phyloP scores from a whole-genome alignment of 2,113 vertebrate genomes.

The Phoxinus phoxinus region DNA sequence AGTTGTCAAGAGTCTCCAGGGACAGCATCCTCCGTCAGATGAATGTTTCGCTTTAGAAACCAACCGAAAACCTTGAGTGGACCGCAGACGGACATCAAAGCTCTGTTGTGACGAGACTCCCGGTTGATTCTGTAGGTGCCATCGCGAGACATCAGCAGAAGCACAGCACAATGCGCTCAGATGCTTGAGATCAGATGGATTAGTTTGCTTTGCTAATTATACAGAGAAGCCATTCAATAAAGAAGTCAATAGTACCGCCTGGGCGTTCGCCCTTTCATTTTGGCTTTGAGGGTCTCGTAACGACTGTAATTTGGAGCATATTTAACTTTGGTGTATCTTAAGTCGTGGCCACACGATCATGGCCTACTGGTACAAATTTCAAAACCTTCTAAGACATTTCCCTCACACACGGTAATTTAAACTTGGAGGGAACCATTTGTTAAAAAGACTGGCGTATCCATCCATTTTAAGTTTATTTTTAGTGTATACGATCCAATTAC shows the following conservation, averaged over 20 bases:
- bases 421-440: constrained; percentile 30
- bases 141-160: neutral
- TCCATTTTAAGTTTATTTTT: constrained; percentile 43
- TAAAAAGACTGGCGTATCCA: constrained; percentile 36
- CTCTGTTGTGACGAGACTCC: constrained; percentile 16
- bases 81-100: constrained; percentile 3
- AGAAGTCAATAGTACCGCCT: constrained; percentile 41
- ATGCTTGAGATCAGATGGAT: constrained; percentile 51
- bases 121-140: neutral
- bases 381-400: constrained; percentile 26
- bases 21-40: neutral
- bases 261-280: constrained; percentile 45
- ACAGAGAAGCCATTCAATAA: constrained; percentile 56
- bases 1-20: constrained; percentile 23
- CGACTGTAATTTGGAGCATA: constrained; percentile 45
- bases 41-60: neutral
- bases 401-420: constrained; percentile 43
- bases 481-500: constrained; percentile 7
- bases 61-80: constrained; percentile 2
- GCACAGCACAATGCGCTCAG: neutral
- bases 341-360: constrained; percentile 41
- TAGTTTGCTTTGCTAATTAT: constrained; percentile 63
- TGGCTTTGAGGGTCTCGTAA: constrained; percentile 42
- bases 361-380: constrained; percentile 13
- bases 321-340: constrained; percentile 43